A percentile compares a stretch with the other conserved stretches of the same genome.
phyloP scores from a whole-genome alignment of 2,113 vertebrate species.

The Zeus faber region DNA sequence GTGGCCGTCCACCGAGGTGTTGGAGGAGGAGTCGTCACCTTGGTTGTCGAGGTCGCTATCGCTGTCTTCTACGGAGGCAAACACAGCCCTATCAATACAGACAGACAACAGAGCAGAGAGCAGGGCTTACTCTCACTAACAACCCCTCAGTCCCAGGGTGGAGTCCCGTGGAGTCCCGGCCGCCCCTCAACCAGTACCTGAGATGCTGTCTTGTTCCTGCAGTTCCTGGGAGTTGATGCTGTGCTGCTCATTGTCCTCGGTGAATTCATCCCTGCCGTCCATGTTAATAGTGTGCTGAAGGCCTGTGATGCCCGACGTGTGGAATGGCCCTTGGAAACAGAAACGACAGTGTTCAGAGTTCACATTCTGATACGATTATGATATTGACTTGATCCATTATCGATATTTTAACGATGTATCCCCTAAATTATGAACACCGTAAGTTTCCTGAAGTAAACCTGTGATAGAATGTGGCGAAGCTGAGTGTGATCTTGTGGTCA shows the following conservation, averaged over 20 bases:
- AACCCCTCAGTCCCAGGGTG: slow-evolving; percentile 43
- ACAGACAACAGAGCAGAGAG: slow-evolving; percentile 65
- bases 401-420: no score
- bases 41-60: slow-evolving; percentile 78
- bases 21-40: slow-evolving; percentile 76
- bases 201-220: slow-evolving; percentile 75
- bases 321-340: slow-evolving; percentile 72
- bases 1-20: slow-evolving; percentile 75
- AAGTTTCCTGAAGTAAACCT: no score
- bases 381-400: no score
- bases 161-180: slow-evolving; percentile 17
- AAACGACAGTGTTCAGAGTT: neutral
- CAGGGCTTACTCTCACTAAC: slow-evolving; percentile 63
- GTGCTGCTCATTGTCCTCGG: slow-evolving; percentile 74
- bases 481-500: no score
- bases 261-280: slow-evolving; percentile 76
- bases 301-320: slow-evolving; percentile 71
- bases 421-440: no score
- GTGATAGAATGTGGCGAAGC: no score
- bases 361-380: no score
- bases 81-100: slow-evolving; percentile 71
- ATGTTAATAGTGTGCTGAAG: slow-evolving; percentile 76
- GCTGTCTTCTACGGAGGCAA: slow-evolving; percentile 75
- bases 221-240: slow-evolving; percentile 75
- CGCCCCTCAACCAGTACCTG: slow-evolving; percentile 59